These are phyloP conservation scores for Lamellibrachia columna DNA, from an alignment of 2,888 invertebrate genomes.

Conservation along the genomic window DNA sequence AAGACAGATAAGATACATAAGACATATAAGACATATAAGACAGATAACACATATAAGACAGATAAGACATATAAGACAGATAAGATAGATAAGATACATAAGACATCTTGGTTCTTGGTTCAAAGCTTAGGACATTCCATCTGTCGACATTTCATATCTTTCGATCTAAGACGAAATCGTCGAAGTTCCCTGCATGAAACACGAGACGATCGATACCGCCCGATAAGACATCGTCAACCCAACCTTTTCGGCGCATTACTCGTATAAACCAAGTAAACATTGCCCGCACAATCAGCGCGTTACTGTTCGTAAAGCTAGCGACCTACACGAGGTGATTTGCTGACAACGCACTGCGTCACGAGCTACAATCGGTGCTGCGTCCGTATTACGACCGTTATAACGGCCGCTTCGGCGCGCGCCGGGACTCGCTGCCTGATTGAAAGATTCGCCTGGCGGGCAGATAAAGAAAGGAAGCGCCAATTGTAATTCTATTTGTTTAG, in stretches of 20 bases:
- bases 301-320: not conserved
- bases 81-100: no score
- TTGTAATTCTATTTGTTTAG: constrained; percentile 16
- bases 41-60: no score
- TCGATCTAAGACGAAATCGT: not conserved
- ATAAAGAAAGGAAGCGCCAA: constrained; percentile 5
- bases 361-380: not conserved
- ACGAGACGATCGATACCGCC: not conserved
- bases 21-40: no score
- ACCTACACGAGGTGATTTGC: not conserved
- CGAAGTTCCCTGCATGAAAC: not conserved
- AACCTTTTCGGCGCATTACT: not conserved
- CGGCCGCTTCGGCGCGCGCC: not conserved
- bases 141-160: not conserved
- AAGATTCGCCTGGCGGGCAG: not conserved
- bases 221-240: not conserved
- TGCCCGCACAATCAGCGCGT: not conserved
- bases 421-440: not conserved
- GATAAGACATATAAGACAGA: no score
- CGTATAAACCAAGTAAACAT: not conserved
- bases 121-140: not conserved
- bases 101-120: not conserved
- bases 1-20: no score
- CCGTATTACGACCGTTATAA: not conserved
- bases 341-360: not conserved